A percentile compares a stretch with the other conserved stretches of the same genome.
Conservation (phyloP, 2,113 vertebrate species). For the Sphyrna mokarran region DNA sequence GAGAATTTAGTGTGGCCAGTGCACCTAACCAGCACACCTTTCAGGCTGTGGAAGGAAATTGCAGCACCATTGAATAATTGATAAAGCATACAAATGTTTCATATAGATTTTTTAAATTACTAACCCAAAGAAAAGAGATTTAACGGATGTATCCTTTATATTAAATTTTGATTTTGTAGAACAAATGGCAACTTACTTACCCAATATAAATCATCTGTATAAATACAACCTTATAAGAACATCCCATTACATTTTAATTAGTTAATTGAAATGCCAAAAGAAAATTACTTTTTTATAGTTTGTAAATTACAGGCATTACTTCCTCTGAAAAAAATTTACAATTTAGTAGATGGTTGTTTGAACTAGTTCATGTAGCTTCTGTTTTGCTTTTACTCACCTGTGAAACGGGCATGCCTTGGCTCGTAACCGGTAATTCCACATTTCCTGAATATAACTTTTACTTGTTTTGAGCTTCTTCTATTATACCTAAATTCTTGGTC, state of each 20-base stretch:
- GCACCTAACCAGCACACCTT: no score
- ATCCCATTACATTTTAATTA: neutral
- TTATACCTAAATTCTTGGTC: neutral
- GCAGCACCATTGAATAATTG: neutral
- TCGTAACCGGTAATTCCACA: neutral
- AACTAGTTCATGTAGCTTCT: neutral
- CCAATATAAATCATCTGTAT: neutral
- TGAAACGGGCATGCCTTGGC: neutral
- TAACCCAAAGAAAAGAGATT: neutral
- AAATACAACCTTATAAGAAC: neutral
- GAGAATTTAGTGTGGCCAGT: no score
- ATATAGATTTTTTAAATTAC: neutral
- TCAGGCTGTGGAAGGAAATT: no score
- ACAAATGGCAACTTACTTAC: neutral
- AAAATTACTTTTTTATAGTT: constrained; percentile 21
- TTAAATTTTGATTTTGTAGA: neutral
- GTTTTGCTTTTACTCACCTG: constrained; percentile 2
- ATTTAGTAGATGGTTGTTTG: neutral
- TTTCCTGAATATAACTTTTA: constrained; percentile 16
- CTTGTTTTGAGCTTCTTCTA: neutral
- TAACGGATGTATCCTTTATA: neutral
- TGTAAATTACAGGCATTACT: neutral
- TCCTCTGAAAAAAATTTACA: neutral
- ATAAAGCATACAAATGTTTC: neutral
- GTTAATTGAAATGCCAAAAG: neutral